Base-by-base conservation (phyloP, 1,140 invertebrate species). In the Prorops nasuta region DNA sequence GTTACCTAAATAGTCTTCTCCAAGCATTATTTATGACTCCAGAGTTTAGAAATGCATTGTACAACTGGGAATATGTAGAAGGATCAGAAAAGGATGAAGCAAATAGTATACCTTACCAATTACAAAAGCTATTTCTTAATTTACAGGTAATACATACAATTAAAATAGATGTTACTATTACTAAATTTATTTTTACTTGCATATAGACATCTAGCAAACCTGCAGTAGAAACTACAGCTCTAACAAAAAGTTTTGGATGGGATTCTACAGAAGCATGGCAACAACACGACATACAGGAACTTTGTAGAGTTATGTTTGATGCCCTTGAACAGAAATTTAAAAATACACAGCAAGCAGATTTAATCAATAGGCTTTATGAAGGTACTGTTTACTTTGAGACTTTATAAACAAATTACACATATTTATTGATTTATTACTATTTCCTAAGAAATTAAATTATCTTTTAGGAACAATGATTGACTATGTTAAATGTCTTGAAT, bases 21-120 rank as follows among this genome's bases (percentile, higher is more conserved):
- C 93, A 96, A 77, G 89, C 90, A 1, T 77, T 96, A 2, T 96
- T 84, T 63, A 96, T 96, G 91, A 96, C 92, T 3, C 93, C 94
- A n/a, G 93, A 96, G 74, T 95, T 96, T 69, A 79, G 93, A 24
- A 96, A 96, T 77, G 89, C 90, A 2, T 72, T 96, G 6, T 95
- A 95, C 67, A 87, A 87, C 58, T 93, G 91, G 89, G 84, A 91
- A 71, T 92, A 87, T 67, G 51, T 67, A 8, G 87, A 89, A 66
- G 84, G 84, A 18, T 69, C 72, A 18, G 69, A 79, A 41, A 80
- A 80, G 47, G 82, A 85, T 63, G 82, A 84, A 59, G 78, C 74
- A 14, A 86, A 86, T 64, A 92, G 85, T 59, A 95, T 94, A 60
- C 91, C 90, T 1, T 93, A 84, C 79, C 92, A 95, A 66, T 74